Conservation (phyloP, 2,113 vertebrate genomes). For the Asarcornis scutulata region DNA sequence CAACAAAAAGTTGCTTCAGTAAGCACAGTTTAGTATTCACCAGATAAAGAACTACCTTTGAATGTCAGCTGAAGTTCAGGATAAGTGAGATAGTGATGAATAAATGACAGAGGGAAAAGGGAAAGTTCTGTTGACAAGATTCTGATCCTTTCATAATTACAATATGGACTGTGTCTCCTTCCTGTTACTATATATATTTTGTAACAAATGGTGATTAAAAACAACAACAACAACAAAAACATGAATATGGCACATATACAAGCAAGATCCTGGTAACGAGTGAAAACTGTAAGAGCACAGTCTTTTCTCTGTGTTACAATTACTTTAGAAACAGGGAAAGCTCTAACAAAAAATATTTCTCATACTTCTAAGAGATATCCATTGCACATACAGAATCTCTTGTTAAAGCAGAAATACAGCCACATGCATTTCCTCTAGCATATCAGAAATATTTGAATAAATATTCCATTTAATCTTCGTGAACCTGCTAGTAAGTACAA, state of each 20-base stretch:
- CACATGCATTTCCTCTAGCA: neutral
- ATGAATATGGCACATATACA: neutral
- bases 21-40: neutral
- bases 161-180: neutral
- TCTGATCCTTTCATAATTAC: neutral
- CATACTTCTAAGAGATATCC: neutral
- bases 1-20: neutral
- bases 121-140: neutral
- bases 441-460: neutral
- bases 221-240: neutral
- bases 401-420: neutral
- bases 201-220: neutral
- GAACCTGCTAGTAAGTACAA: neutral
- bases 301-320: neutral
- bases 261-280: neutral
- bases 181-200: neutral
- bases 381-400: neutral
- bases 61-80: constrained; percentile 2
- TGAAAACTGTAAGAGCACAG: neutral
- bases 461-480: neutral
- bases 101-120: neutral
- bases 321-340: neutral
- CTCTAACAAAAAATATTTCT: neutral
- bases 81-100: neutral
- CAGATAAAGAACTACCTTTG: constrained; percentile 2